A percentile compares a stretch with the other conserved stretches of the same genome.
These are phyloP conservation scores for Brachystomella parvula DNA, from an alignment of 1,140 invertebrate genomes.

Conservation along the genomic window DNA sequence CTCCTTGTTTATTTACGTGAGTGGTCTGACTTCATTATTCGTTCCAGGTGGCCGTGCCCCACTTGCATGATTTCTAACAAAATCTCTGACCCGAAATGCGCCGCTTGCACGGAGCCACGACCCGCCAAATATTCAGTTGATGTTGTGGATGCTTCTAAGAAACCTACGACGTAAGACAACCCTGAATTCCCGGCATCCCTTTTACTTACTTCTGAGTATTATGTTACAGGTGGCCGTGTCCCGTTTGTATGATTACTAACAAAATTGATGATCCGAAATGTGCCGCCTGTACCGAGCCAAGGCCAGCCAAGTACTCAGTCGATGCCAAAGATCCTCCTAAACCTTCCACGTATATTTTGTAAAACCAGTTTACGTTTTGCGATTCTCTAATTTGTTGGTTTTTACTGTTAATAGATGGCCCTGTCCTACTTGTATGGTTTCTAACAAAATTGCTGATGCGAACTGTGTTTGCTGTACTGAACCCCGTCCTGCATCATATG, in stretches of 20 bases:
- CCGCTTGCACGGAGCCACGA: background rate
- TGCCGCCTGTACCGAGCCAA: background rate
- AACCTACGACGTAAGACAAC: background rate
- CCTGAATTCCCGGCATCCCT: background rate
- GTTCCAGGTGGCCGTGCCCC: background rate
- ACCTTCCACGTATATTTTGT: background rate
- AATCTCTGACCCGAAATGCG: background rate
- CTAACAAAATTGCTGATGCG: background rate
- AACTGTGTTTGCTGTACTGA: background rate
- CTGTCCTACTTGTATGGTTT: background rate
- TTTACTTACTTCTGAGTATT: background rate
- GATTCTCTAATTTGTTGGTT: background rate
- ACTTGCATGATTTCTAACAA: conserved; percentile 2
- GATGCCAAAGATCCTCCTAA: background rate
- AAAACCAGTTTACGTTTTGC: background rate
- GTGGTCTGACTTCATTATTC: too few relatives aligned
- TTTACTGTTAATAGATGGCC: too few relatives aligned
- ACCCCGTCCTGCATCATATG: too few relatives aligned
- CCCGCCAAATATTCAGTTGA: background rate
- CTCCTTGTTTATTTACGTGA: too few relatives aligned
- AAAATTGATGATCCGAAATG: background rate
- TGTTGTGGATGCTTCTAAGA: background rate
- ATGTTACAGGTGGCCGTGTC: too few relatives aligned
- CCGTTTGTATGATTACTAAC: background rate
- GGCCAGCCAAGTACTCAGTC: too few relatives aligned